phyloP scores from a whole-genome alignment of 2,797 vertebrate genomes.

The Rhinella marina region DNA sequence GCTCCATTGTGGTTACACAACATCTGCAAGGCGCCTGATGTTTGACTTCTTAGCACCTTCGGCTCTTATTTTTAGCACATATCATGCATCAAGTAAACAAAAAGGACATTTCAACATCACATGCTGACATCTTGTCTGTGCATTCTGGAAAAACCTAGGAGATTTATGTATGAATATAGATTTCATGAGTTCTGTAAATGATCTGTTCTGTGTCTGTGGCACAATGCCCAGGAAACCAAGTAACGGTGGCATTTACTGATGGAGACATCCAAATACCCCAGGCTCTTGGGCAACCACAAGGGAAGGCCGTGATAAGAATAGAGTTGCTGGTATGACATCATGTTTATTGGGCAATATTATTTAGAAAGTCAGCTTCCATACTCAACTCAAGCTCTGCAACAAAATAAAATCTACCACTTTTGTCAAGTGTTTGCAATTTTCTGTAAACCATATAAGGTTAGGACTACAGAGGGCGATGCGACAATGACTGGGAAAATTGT shows the following conservation, averaged over 20 bases:
- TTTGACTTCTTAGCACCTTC: background rate
- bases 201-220: background rate
- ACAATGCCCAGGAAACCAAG: background rate
- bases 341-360: background rate
- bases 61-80: slow-evolving; percentile 33
- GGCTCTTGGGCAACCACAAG: background rate
- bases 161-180: background rate
- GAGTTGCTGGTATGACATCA: background rate
- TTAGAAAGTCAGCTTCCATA: background rate
- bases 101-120: slow-evolving; percentile 27
- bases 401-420: no score
- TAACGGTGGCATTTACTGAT: background rate
- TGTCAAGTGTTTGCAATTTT: no score
- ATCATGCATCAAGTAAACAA: slow-evolving; percentile 22
- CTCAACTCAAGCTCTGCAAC: background rate
- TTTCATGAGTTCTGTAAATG: slow-evolving; percentile 1
- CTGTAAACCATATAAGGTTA: no score
- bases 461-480: no score
- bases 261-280: background rate
- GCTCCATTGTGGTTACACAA: slow-evolving; percentile 32
- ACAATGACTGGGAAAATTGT: no score
- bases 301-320: background rate
- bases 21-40: slow-evolving; percentile 9
- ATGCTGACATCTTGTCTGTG: background rate
- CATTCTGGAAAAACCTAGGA: background rate